Evolutionary conservation across 1,140 invertebrate genomes (phyloP).

Genomic region (Drosophila mojavensis): DNA sequence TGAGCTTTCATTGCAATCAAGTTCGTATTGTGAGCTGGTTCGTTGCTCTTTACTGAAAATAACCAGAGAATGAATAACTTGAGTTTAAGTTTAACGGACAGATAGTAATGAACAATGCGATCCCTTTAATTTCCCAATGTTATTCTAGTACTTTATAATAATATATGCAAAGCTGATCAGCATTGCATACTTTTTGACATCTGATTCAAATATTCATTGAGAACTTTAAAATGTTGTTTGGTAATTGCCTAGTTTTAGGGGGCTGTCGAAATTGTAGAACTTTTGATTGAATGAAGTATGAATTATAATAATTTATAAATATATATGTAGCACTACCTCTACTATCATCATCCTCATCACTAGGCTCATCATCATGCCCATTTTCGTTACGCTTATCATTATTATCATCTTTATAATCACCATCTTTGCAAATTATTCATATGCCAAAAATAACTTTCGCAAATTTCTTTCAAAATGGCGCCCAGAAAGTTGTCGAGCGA

Average conservation of each 20-base stretch:
- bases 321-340: too few relatives aligned
- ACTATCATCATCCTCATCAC: too few relatives aligned
- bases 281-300: too few relatives aligned
- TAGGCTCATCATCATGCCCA: too few relatives aligned
- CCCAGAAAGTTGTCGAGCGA: too few relatives aligned
- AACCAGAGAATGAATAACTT: too few relatives aligned
- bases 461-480: too few relatives aligned
- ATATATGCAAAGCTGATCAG: background rate
- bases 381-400: too few relatives aligned
- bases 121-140: too few relatives aligned
- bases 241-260: constrained; percentile 15
- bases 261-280: background rate
- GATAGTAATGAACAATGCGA: background rate
- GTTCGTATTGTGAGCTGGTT: too few relatives aligned
- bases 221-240: background rate
- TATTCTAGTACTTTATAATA: too few relatives aligned
- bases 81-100: background rate
- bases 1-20: background rate
- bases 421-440: background rate
- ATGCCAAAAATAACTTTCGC: background rate
- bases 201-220: background rate
- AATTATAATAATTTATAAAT: too few relatives aligned
- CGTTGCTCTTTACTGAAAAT: background rate
- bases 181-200: background rate
- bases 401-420: background rate